Evolutionary conservation across 2,113 vertebrate genomes (phyloP).

Genomic region (Trinectes maculatus): DNA sequence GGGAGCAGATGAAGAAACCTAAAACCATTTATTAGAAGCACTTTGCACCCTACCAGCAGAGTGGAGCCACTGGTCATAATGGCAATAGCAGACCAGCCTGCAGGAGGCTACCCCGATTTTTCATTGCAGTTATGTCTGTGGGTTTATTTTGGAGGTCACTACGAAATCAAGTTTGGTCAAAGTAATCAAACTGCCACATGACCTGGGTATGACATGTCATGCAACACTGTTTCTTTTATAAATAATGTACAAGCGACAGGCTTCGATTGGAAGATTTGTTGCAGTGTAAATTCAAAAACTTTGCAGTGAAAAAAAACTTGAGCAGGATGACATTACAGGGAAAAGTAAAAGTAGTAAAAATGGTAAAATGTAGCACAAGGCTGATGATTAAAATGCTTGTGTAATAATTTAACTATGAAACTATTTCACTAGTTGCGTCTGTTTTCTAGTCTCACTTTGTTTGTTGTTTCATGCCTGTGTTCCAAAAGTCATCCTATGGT

Average conservation of each 20-base stretch:
- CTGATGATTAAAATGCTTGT: too few relatives aligned
- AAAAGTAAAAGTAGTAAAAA: too few relatives aligned
- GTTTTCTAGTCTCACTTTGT: background rate
- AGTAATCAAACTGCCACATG: conserved; percentile 25
- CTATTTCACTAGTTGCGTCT: too few relatives aligned
- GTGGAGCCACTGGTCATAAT: conserved; percentile 82
- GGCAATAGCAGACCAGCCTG: conserved; percentile 63
- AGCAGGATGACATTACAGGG: too few relatives aligned
- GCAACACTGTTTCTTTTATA: too few relatives aligned
- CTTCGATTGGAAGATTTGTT: too few relatives aligned
- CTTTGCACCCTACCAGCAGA: conserved; percentile 82
- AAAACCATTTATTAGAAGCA: conserved; percentile 83
- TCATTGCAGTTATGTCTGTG: conserved; percentile 36
- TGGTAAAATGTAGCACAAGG: too few relatives aligned
- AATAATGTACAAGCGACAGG: background rate
- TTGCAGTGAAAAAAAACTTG: too few relatives aligned
- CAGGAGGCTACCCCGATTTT: conserved; percentile 46
- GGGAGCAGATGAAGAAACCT: conserved; percentile 82
- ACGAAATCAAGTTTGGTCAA: conserved; percentile 27
- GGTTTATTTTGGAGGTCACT: conserved; percentile 3
- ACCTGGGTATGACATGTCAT: background rate
- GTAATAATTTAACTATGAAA: background rate
- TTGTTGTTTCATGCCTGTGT: background rate
- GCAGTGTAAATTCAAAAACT: too few relatives aligned
- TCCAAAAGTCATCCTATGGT: too few relatives aligned